Conservation (phyloP, 37 sponge, comb jelly and placozoan species). For the Hormiphora californensis region DNA sequence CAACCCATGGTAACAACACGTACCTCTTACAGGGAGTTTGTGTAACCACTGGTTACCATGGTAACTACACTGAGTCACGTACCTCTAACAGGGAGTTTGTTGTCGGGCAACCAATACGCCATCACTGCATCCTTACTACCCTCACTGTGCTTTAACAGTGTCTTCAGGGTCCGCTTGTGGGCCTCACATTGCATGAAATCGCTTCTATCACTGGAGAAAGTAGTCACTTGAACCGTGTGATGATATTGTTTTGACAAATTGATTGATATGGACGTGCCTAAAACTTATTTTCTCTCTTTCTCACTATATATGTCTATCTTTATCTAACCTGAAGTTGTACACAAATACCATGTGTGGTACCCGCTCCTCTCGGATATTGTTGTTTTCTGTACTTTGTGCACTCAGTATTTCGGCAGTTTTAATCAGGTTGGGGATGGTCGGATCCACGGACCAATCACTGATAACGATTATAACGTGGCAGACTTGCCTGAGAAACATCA, state of each 20-base stretch:
- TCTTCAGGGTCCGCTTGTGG: neutral
- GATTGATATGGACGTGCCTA: neutral
- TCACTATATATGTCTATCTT: neutral
- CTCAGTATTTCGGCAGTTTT: slow-evolving; percentile 30
- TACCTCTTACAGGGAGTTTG: no score
- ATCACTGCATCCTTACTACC: neutral
- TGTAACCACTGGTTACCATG: no score
- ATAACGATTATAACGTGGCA: slow-evolving; percentile 11
- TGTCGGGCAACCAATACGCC: slow-evolving; percentile 18
- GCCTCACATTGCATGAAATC: neutral
- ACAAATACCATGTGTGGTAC: slow-evolving; percentile 20
- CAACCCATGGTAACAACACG: no score
- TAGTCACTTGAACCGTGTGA: neutral
- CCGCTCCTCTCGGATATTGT: neutral
- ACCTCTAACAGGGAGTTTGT: slow-evolving; percentile 36
- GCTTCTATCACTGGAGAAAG: slow-evolving; percentile 9
- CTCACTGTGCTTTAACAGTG: neutral
- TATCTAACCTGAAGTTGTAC: slow-evolving; percentile 22
- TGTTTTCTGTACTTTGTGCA: neutral
- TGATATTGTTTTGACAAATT: neutral
- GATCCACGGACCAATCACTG: slow-evolving; percentile 22
- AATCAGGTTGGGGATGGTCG: neutral
- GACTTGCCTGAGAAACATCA: slow-evolving; percentile 11
- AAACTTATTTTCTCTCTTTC: neutral
- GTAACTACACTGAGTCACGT: neutral